Evolutionary conservation across 1,140 invertebrate genomes (phyloP), one percentile per base, ranked within the genome.

Genomic region (Maniola jurtina): DNA sequence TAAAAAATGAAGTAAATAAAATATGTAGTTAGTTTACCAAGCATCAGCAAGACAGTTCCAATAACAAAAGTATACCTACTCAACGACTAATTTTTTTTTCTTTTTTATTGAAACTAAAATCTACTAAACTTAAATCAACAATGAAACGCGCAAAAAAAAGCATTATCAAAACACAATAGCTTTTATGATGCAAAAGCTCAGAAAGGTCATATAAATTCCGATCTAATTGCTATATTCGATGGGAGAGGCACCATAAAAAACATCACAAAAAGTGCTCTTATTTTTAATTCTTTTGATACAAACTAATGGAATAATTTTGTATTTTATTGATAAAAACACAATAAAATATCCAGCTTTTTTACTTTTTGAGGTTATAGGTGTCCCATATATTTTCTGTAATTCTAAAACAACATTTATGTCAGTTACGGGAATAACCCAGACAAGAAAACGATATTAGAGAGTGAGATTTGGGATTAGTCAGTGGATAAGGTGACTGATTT

Each of bases 391-490:
- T 57, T 57, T 57, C 5, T 14, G 34, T 38, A 40, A 40, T 57
- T 35, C 38, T 57, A 57, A 57, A 52, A 60, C 35, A 63, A 38
- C 48, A 42, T 68, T 62, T 59, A 54, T 68, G 52, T 68, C 54
- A 52, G 36, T 45, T 55, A 45, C 60, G 66, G 66, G 70, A 68
- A 68, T 71, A 62, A 60, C 60, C 63, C 66, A 61, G 66, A 66
- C 54, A 62, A 68, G 66, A 68, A 65, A 72, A 25, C 25, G 25
- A 25, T 25, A 25, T 25, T 25, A 25, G 1, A 25, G 25, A 25
- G 25, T 25, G 25, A 25, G 25, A 25, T 25, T 25, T 25, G 25
- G 25, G 25, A 25, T 2, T 25, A 25, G 25, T 25, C 25, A 25
- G 25, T 25, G 25, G 25, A 4, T 25, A 4, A 25, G 25, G 25